These are phyloP conservation scores for Neodiprion fabricii DNA, from an alignment of 1,140 invertebrate species.

Conservation along the genomic window DNA sequence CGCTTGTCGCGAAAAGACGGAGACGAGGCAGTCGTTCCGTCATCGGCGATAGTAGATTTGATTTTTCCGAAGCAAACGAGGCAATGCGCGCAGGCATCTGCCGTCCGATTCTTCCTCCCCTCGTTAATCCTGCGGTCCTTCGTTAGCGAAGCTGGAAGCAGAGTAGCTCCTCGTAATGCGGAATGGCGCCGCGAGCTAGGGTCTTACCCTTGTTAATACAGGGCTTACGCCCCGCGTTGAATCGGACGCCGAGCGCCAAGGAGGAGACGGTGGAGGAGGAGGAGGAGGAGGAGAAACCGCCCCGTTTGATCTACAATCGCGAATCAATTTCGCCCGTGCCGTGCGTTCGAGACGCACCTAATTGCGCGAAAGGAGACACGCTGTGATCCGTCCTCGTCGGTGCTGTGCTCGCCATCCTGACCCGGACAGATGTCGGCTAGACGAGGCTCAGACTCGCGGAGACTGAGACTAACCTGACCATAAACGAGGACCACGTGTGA, in stretches of 20 bases:
- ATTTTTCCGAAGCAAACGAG: too few relatives aligned
- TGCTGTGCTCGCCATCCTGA: conserved; percentile 10
- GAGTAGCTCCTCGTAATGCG: neutral
- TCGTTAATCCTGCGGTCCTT: neutral
- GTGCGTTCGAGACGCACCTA: neutral
- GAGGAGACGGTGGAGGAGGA: neutral
- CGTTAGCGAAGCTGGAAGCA: neutral
- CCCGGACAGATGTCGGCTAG: conserved; percentile 46
- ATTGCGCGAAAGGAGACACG: neutral
- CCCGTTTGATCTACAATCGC: neutral
- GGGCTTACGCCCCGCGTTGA: neutral
- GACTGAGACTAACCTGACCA: conserved; percentile 25
- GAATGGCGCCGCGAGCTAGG: too few relatives aligned
- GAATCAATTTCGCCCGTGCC: neutral
- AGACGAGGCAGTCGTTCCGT: too few relatives aligned
- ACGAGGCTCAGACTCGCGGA: conserved; percentile 17
- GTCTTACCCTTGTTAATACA: neutral
- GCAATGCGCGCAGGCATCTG: neutral
- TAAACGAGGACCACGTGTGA: conserved; percentile 55
- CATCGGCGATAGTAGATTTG: too few relatives aligned
- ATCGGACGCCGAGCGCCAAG: neutral
- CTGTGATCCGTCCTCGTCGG: neutral
- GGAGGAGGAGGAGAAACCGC: too few relatives aligned
- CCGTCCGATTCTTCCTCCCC: neutral
- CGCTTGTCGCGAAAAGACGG: too few relatives aligned